These are phyloP conservation scores for Temnothorax ravouxi DNA, from an alignment of 2,888 invertebrate genomes.

Conservation along the genomic window DNA sequence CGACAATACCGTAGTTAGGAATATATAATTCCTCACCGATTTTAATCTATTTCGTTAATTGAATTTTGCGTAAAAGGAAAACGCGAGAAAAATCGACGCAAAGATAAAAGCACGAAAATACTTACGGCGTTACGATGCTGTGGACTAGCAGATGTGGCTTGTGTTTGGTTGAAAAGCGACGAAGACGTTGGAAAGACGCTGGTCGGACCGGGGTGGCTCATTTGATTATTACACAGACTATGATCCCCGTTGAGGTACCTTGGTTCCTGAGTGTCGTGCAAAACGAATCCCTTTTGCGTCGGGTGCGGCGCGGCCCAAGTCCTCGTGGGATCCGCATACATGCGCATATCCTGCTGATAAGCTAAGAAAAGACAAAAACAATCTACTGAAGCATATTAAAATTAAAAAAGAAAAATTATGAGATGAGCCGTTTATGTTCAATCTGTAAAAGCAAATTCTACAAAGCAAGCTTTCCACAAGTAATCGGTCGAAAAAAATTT, in stretches of 20 bases:
- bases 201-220: constrained; percentile 87
- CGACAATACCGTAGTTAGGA: neutral
- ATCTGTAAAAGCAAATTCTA: neutral
- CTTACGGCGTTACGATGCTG: constrained; percentile 88
- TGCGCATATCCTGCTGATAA: constrained; percentile 83
- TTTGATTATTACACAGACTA: constrained; percentile 87
- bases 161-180: constrained; percentile 86
- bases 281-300: constrained; percentile 89
- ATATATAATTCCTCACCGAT: neutral
- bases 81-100: neutral
- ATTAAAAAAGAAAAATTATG: neutral
- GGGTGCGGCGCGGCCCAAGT: constrained; percentile 84
- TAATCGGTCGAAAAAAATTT: neutral
- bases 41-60: neutral
- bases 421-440: neutral
- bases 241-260: constrained; percentile 90
- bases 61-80: neutral
- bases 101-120: constrained; percentile 42
- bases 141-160: constrained; percentile 89
- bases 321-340: constrained; percentile 83
- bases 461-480: neutral
- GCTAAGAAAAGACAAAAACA: constrained; percentile 67
- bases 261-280: constrained; percentile 88
- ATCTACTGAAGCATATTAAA: neutral
- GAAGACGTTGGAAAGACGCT: constrained; percentile 86